Conservation (phyloP, 2,888 invertebrate genomes). For the Brenthis daphne region DNA sequence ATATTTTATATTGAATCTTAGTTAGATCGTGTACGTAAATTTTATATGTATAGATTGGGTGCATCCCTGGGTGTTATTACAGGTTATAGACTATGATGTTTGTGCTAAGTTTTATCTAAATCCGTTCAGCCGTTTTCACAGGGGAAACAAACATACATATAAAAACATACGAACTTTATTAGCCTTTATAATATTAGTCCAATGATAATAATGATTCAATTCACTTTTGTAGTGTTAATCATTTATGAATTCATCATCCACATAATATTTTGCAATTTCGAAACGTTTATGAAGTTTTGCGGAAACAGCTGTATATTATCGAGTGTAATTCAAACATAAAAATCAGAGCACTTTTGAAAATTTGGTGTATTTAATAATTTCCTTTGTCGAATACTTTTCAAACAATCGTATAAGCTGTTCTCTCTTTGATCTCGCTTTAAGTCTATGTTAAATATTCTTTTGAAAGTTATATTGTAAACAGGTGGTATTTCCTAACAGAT, state of each 20-base stretch:
- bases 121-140: too few species aligned
- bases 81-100: too few species aligned
- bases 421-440: constrained; percentile 48
- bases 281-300: constrained; percentile 40
- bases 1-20: neutral
- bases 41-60: neutral
- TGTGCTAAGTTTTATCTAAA: too few species aligned
- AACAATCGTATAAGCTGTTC: constrained; percentile 45
- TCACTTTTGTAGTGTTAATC: neutral
- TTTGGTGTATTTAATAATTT: constrained; percentile 33
- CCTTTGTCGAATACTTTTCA: constrained; percentile 51
- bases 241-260: neutral
- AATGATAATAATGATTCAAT: constrained; percentile 2
- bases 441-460: constrained; percentile 45
- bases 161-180: too few species aligned
- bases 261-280: constrained; percentile 11
- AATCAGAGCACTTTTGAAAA: constrained; percentile 28
- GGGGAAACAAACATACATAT: too few species aligned
- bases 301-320: constrained; percentile 45
- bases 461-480: constrained; percentile 46
- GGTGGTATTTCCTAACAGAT: constrained; percentile 40
- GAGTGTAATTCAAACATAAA: constrained; percentile 42
- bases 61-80: neutral
- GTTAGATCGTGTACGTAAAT: neutral
- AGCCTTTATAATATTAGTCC: too few species aligned